These are phyloP conservation scores for Pocota personata DNA, from an alignment of 2,888 invertebrate genomes.

Conservation along the genomic window DNA sequence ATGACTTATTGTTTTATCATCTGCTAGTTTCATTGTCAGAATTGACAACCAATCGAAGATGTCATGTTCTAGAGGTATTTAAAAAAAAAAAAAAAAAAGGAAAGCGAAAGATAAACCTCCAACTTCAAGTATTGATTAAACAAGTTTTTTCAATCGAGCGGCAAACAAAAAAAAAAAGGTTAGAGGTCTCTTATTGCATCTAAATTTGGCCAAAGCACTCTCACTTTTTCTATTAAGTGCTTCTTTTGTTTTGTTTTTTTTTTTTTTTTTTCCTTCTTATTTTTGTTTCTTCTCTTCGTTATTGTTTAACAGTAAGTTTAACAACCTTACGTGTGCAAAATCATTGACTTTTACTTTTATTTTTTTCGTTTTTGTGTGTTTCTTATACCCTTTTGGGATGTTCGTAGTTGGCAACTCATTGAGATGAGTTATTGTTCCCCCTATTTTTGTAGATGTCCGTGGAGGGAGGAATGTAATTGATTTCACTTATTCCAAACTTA, in stretches of 20 bases:
- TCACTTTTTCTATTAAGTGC: constrained; percentile 31
- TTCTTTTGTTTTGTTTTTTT: neutral
- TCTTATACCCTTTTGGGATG: constrained; percentile 7
- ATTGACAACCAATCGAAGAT: neutral
- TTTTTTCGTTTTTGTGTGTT: neutral
- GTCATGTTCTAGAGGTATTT: neutral
- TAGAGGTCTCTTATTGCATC: constrained; percentile 27
- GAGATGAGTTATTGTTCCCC: constrained; percentile 1
- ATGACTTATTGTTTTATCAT: neutral
- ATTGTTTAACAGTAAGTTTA: constrained; percentile 35
- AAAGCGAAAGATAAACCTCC: neutral
- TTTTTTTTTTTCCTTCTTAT: neutral
- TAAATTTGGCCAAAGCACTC: constrained; percentile 20
- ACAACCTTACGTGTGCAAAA: constrained; percentile 53
- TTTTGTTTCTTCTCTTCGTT: neutral
- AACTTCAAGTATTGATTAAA: constrained; percentile 37
- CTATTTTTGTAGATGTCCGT: neutral
- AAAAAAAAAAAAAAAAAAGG: neutral
- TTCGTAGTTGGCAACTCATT: neutral
- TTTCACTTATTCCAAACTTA: constrained; percentile 11
- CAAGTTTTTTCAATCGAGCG: neutral
- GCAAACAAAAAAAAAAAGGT: neutral
- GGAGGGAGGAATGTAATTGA: constrained; percentile 13
- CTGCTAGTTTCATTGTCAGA: neutral
- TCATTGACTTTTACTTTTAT: constrained; percentile 55